Conservation (phyloP, 2,888 invertebrate species). For the Phengaris alcon region DNA sequence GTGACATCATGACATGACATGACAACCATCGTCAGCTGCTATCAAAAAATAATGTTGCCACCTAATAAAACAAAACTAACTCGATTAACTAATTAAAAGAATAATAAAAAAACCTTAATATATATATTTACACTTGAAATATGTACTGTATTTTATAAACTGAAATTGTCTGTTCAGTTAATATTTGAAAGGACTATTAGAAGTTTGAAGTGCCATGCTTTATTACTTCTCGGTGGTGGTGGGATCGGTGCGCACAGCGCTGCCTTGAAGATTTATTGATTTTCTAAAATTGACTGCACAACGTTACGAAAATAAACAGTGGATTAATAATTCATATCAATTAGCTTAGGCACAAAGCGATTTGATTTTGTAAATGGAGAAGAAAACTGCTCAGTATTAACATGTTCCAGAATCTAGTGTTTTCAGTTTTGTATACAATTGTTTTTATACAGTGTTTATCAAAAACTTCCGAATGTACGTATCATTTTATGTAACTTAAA, state of each 20-base stretch:
- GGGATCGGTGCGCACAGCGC: conserved; percentile 2
- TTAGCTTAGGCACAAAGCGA: conserved; percentile 18
- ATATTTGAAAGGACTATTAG: not conserved
- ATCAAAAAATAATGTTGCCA: conserved; percentile 7
- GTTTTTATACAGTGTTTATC: conserved; percentile 26
- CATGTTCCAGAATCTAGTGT: conserved; percentile 25
- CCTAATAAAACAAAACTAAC: not conserved
- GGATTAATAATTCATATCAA: conserved; percentile 25
- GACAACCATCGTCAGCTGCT: conserved; percentile 36
- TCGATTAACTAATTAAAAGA: not conserved
- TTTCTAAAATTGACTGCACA: conserved; percentile 15
- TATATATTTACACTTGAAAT: not conserved
- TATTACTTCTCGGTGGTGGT: not conserved
- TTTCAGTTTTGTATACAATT: conserved; percentile 26
- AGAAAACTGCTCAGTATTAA: conserved; percentile 3
- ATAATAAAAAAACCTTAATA: not conserved
- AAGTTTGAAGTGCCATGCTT: not conserved
- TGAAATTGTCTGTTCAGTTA: not conserved
- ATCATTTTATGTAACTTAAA: not conserved
- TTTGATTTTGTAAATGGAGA: conserved; percentile 20
- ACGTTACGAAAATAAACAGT: conserved; percentile 7
- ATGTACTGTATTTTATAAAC: not conserved
- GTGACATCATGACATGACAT: no score
- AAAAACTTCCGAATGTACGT: conserved; percentile 28
- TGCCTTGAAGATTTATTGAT: conserved; percentile 21